phyloP scores from a whole-genome alignment of 1,140 invertebrate genomes.

The Oscheius sp. region DNA sequence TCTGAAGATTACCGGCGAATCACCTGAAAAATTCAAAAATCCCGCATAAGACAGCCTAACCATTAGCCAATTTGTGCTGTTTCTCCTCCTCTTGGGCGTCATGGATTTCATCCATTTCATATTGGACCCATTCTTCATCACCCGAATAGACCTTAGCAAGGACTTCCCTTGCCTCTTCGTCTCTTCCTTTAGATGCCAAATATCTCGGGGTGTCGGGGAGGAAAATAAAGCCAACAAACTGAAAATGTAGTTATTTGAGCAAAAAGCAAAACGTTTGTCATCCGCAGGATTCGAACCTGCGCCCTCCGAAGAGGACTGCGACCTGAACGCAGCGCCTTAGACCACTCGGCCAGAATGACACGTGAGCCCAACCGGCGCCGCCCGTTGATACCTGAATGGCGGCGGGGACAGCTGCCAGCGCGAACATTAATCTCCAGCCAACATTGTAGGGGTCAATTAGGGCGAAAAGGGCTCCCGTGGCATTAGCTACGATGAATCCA shows the following conservation, averaged over 20 bases:
- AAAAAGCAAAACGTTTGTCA: no score
- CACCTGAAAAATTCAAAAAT: not conserved
- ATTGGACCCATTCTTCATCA: slow-evolving; percentile 48
- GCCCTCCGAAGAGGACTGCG: no score
- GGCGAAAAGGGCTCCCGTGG: slow-evolving; percentile 67
- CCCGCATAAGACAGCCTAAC: not conserved
- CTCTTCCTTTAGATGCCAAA: slow-evolving; percentile 1
- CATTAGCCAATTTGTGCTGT: slow-evolving; percentile 23
- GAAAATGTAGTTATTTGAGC: slow-evolving; percentile 41
- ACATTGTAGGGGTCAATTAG: slow-evolving; percentile 60
- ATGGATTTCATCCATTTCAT: slow-evolving; percentile 54
- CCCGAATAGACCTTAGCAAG: slow-evolving; percentile 52
- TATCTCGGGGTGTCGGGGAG: slow-evolving; percentile 69
- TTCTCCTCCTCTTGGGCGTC: slow-evolving; percentile 47
- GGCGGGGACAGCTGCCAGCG: slow-evolving; percentile 67
- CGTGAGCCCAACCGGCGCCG: no score
- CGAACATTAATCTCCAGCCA: slow-evolving; percentile 71
- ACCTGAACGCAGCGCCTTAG: no score
- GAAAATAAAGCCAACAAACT: slow-evolving; percentile 69
- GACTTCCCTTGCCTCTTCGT: slow-evolving; percentile 4
- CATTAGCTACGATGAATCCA: slow-evolving; percentile 67
- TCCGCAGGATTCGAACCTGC: no score
- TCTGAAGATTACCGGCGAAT: slow-evolving; percentile 16
- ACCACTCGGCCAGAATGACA: no score
- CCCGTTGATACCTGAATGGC: slow-evolving; percentile 57